These are phyloP conservation scores for Clavelina lepadiformis DNA, from an alignment of 23 tunicate species.

Conservation along the genomic window DNA sequence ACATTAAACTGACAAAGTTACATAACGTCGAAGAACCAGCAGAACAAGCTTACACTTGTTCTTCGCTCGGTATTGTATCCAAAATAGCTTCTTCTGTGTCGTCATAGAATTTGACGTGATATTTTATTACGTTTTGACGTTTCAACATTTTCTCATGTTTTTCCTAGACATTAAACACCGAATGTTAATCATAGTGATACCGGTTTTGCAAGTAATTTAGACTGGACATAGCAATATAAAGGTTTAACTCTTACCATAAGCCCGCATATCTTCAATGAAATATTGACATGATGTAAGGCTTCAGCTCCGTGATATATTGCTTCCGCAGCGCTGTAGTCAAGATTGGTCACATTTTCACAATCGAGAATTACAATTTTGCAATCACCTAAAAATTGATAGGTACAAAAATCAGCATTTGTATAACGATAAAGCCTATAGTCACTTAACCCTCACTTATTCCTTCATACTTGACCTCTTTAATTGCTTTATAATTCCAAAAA, in stretches of 20 bases:
- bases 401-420: not conserved
- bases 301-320: conserved; percentile 58
- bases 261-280: conserved; percentile 38
- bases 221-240: too few species aligned
- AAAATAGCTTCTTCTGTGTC: conserved; percentile 30
- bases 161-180: conserved; percentile 9
- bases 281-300: conserved; percentile 25
- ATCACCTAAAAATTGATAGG: conserved; percentile 20
- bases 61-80: not conserved
- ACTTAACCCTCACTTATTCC: not conserved
- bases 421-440: not conserved
- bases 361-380: conserved; percentile 43
- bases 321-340: conserved; percentile 73
- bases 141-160: conserved; percentile 26
- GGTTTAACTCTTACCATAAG: conserved; percentile 41
- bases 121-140: conserved; percentile 11
- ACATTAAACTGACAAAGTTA: too few species aligned
- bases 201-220: too few species aligned
- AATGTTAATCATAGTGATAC: too few species aligned
- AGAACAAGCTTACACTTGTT: too few species aligned
- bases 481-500: too few species aligned
- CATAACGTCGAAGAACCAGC: too few species aligned
- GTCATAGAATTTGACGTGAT: conserved; percentile 44
- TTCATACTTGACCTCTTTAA: not conserved
- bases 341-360: conserved; percentile 21